These are phyloP conservation scores for Numenius arquata DNA, from an alignment of 2,113 vertebrate genomes.

Conservation along the genomic window DNA sequence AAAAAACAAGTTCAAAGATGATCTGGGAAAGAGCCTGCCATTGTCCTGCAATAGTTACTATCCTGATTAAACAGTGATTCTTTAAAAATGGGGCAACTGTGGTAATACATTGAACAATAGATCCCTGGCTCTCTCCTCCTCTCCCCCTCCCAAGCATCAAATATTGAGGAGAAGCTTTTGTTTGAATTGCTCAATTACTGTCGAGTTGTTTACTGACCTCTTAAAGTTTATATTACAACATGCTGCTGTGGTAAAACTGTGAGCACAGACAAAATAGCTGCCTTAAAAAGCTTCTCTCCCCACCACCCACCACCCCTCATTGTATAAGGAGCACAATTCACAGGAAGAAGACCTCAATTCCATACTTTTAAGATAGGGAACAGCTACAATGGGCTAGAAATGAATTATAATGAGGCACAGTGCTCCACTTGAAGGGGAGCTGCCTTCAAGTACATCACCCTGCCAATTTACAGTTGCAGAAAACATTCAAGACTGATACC, in stretches of 20 bases:
- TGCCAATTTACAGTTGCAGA: not conserved
- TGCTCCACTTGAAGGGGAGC: not conserved
- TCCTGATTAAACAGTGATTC: not conserved
- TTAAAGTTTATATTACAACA: slow-evolving; percentile 22
- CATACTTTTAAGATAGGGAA: not conserved
- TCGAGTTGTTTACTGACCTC: slow-evolving; percentile 19
- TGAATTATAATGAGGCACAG: not conserved
- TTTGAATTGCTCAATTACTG: slow-evolving; percentile 5
- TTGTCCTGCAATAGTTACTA: not conserved
- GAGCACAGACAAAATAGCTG: not conserved
- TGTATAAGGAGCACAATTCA: not conserved
- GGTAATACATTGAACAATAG: not conserved
- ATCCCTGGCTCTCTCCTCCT: not conserved
- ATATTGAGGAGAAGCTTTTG: not conserved
- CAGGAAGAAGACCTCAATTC: not conserved
- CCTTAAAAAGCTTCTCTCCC: not conserved
- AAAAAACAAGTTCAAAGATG: not conserved
- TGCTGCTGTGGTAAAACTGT: not conserved
- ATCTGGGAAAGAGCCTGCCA: not conserved
- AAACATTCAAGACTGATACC: not conserved
- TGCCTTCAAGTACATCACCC: not conserved
- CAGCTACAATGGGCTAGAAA: not conserved
- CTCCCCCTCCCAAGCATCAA: not conserved
- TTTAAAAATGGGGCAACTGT: not conserved
- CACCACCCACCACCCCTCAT: too few species aligned